Conservation (phyloP, 2,113 vertebrate species). For the Melanostigma gelatinosum region DNA sequence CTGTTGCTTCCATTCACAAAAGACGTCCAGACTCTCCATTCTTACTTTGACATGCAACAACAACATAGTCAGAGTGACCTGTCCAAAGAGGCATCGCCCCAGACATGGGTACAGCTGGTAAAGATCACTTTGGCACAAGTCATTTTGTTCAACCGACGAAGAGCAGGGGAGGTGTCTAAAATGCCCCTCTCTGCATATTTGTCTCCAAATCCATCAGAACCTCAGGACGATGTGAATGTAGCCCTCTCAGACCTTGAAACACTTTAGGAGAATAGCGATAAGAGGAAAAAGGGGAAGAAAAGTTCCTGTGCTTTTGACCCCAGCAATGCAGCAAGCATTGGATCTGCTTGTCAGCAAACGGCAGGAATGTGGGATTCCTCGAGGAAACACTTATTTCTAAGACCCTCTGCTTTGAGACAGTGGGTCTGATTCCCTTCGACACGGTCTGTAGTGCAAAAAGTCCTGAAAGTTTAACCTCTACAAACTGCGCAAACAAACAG, state of each 20-base stretch:
- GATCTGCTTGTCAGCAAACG: slow-evolving; percentile 53
- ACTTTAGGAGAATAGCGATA: slow-evolving; percentile 54
- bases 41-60: too few relatives aligned
- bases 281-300: slow-evolving; percentile 49
- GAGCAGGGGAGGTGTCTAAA: too few relatives aligned
- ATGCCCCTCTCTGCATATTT: too few relatives aligned
- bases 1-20: too few relatives aligned
- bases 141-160: too few relatives aligned
- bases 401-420: slow-evolving; percentile 37
- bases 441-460: slow-evolving; percentile 39
- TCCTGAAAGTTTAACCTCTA: slow-evolving; percentile 37
- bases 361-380: slow-evolving; percentile 34
- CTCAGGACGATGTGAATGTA: background rate
- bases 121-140: too few relatives aligned
- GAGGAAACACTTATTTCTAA: slow-evolving; percentile 42
- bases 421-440: slow-evolving; percentile 49
- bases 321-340: slow-evolving; percentile 42
- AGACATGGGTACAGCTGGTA: too few relatives aligned
- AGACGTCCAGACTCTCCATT: too few relatives aligned
- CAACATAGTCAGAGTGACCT: too few relatives aligned
- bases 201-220: too few relatives aligned
- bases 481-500: slow-evolving; percentile 54
- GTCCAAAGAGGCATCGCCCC: too few relatives aligned
- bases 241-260: slow-evolving; percentile 28
- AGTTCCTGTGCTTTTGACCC: slow-evolving; percentile 55